Percentiles rank a stretch among this genome's conserved stretches.
phyloP scores from a whole-genome alignment of 2,888 invertebrate species.

The Volucella bombylans region DNA sequence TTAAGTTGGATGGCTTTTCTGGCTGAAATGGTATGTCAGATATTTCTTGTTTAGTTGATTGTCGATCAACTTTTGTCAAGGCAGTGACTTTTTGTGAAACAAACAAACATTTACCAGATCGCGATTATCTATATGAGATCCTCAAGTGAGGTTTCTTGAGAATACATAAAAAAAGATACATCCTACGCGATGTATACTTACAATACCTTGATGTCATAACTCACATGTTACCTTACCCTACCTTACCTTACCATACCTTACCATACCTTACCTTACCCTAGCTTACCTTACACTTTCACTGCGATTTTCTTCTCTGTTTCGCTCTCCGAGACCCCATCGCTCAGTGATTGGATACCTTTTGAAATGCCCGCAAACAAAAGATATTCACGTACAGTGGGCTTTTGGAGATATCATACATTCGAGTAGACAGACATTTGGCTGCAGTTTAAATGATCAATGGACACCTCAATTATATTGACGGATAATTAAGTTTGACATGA shows the following conservation, averaged over 20 bases:
- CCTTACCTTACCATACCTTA: too few species aligned
- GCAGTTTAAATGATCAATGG: constrained; percentile 56
- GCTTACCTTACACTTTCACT: constrained; percentile 61
- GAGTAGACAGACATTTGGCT: constrained; percentile 31
- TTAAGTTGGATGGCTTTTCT: constrained; percentile 48
- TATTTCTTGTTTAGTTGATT: constrained; percentile 28
- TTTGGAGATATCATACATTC: not conserved
- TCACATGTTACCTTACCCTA: constrained; percentile 19
- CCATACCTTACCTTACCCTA: not conserved
- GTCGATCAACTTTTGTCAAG: constrained; percentile 34
- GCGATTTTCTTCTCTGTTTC: constrained; percentile 30
- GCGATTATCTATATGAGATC: constrained; percentile 25
- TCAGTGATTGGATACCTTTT: constrained; percentile 44
- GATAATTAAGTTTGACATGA: constrained; percentile 60
- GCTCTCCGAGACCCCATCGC: constrained; percentile 17
- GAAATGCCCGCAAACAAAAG: constrained; percentile 40
- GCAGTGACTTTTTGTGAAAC: constrained; percentile 33
- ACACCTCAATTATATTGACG: constrained; percentile 47
- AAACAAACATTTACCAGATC: constrained; percentile 34
- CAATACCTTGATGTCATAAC: constrained; percentile 32
- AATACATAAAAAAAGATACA: constrained; percentile 29
- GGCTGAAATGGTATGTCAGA: constrained; percentile 8
- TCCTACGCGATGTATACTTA: constrained; percentile 12
- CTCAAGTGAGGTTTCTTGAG: constrained; percentile 55
- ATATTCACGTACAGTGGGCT: not conserved